A percentile compares a stretch with the other conserved stretches of the same genome.
Conservation (phyloP, 1,140 invertebrate species). For the Pomacea maculata region DNA sequence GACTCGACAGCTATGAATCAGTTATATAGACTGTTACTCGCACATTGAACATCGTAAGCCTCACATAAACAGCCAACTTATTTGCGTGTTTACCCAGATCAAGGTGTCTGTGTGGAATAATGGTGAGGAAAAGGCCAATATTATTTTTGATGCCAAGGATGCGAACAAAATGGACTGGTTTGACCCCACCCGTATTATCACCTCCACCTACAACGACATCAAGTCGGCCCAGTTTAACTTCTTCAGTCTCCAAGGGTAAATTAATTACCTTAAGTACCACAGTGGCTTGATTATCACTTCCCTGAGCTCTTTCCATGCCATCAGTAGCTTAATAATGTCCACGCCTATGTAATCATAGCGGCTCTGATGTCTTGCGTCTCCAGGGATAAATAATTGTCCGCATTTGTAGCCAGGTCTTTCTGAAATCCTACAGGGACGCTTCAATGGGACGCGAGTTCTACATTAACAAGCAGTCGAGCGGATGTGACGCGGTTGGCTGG, state of each 20-base stretch:
- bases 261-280: conserved; percentile 15
- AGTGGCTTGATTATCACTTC: conserved; percentile 38
- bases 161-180: conserved; percentile 51
- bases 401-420: no score
- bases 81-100: conserved; percentile 26
- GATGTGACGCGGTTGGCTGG: conserved; percentile 45
- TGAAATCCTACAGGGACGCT: conserved; percentile 31
- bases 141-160: conserved; percentile 45
- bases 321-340: conserved; percentile 49
- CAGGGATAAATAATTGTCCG: no score
- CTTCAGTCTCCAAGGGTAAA: conserved; percentile 49
- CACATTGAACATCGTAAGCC: no score
- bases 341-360: conserved; percentile 8
- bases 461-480: conserved; percentile 33
- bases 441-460: conserved; percentile 44
- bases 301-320: conserved; percentile 27
- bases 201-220: conserved; percentile 48
- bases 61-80: no score
- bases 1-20: no score
- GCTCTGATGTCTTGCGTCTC: no score
- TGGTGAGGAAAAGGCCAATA: conserved; percentile 48
- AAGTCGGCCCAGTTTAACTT: conserved; percentile 39
- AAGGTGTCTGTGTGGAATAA: conserved; percentile 49
- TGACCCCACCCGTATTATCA: conserved; percentile 40
- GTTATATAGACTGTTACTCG: no score